A percentile compares a stretch with the other conserved stretches of the same genome.
Evolutionary conservation across 2,888 invertebrate species (phyloP).

Genomic region (Cryptocheilus praepositus): DNA sequence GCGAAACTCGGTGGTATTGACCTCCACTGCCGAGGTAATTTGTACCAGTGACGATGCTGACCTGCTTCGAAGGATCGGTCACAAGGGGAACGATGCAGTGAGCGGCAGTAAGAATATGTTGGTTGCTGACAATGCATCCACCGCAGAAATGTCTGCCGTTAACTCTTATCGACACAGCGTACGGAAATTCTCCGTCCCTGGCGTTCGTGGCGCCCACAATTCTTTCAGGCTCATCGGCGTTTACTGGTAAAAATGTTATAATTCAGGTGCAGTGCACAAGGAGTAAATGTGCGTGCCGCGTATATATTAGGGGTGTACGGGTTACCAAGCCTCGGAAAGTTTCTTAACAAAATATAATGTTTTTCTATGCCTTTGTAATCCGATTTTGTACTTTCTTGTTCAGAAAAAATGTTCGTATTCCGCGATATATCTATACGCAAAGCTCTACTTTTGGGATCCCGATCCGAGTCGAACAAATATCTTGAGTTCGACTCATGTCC

Average conservation of each 20-base stretch:
- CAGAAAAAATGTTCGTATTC: too few species aligned
- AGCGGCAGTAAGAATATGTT: slow-evolving; percentile 45
- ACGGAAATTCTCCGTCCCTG: slow-evolving; percentile 36
- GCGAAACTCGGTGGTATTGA: slow-evolving; percentile 5
- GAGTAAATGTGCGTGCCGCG: too few species aligned
- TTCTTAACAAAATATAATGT: too few species aligned
- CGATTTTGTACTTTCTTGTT: too few species aligned
- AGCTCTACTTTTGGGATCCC: too few species aligned
- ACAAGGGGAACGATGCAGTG: slow-evolving; percentile 35
- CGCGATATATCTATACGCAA: too few species aligned
- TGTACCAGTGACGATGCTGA: slow-evolving; percentile 24
- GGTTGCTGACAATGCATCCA: slow-evolving; percentile 33
- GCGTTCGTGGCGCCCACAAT: slow-evolving; percentile 35
- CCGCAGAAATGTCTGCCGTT: slow-evolving; percentile 34
- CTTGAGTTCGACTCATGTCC: too few species aligned
- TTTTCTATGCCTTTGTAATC: too few species aligned
- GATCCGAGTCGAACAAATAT: too few species aligned
- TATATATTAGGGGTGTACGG: too few species aligned
- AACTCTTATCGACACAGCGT: slow-evolving; percentile 35
- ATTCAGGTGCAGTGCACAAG: too few species aligned
- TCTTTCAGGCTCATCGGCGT: slow-evolving; percentile 17
- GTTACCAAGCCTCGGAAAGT: too few species aligned
- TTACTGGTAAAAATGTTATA: slow-evolving; percentile 14
- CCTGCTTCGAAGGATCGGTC: neutral
- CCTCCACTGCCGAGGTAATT: slow-evolving; percentile 30